Evolutionary conservation across 2,888 invertebrate species (phyloP).

Genomic region (Strigamia crassipes): DNA sequence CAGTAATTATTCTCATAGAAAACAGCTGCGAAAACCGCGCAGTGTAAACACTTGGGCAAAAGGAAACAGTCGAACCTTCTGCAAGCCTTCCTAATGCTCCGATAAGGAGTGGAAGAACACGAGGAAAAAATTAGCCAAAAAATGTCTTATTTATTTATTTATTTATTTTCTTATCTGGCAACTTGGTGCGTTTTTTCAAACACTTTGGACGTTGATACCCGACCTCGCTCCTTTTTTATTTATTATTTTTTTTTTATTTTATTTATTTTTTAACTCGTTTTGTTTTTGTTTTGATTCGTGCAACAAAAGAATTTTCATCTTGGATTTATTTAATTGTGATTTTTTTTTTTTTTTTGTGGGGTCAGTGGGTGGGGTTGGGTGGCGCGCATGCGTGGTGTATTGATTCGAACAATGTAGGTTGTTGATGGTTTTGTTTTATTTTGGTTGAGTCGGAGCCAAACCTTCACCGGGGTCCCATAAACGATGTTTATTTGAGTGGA

Average conservation of each 20-base stretch:
- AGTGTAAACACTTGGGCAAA: not conserved
- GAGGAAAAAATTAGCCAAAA: no score
- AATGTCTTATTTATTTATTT: not conserved
- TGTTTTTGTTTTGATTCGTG: not conserved
- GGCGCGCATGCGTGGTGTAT: not conserved
- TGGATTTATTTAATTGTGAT: not conserved
- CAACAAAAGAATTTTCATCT: not conserved
- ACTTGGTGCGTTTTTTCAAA: not conserved
- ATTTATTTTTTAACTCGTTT: no score
- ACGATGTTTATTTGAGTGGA: not conserved
- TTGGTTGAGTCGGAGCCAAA: not conserved
- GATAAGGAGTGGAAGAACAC: not conserved
- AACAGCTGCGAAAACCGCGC: no score
- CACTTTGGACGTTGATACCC: not conserved
- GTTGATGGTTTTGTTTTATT: not conserved
- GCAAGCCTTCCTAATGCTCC: not conserved
- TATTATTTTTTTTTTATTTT: no score
- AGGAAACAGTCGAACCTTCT: not conserved
- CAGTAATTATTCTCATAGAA: no score
- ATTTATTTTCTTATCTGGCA: not conserved
- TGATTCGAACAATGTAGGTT: not conserved
- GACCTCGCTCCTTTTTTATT: not conserved
- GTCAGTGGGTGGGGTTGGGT: not conserved
- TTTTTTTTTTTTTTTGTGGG: not conserved
- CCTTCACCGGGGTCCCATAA: not conserved